A percentile compares a stretch with the other conserved stretches of the same genome.
Evolutionary conservation across 37 sponge, comb jelly and placozoan species (phyloP).

Genomic region (Axinella damicornis): DNA sequence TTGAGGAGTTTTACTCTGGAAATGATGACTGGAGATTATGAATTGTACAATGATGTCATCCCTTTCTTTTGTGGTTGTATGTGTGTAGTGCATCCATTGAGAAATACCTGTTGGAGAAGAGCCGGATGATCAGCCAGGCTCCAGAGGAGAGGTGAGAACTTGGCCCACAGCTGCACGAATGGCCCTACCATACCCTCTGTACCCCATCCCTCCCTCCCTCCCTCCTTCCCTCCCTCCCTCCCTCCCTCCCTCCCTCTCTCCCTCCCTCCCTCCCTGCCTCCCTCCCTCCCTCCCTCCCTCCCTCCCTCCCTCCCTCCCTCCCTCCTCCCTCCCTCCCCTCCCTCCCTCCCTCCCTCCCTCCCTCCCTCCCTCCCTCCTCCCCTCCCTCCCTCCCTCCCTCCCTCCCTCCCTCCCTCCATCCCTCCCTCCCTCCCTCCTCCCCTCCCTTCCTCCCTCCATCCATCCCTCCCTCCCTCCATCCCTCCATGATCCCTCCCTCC

Average conservation of each 20-base stretch:
- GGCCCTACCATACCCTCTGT: not conserved
- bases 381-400: not conserved
- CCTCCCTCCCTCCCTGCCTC: too few species aligned
- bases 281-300: too few species aligned
- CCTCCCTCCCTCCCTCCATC: not conserved
- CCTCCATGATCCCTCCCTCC: slow-evolving; percentile 1
- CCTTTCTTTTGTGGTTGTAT: not conserved
- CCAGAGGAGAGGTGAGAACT: slow-evolving; percentile 80
- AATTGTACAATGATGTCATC: not conserved
- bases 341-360: not conserved
- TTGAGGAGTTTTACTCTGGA: too few species aligned
- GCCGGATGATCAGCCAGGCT: slow-evolving; percentile 87
- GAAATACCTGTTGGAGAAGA: slow-evolving; percentile 98
- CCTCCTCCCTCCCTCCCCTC: not conserved
- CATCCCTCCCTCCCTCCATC: too few species aligned
- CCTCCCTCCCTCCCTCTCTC: too few species aligned
- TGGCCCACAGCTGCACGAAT: not conserved
- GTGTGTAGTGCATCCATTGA: slow-evolving; percentile 90
- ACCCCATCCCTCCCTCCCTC: not conserved
- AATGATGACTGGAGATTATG: too few species aligned
- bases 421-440: not conserved
- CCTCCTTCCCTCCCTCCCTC: not conserved
- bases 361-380: not conserved
- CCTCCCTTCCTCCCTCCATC: not conserved
- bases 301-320: too few species aligned